Evolutionary conservation across 2,888 invertebrate species (phyloP).

Genomic region (Patella caerulea): DNA sequence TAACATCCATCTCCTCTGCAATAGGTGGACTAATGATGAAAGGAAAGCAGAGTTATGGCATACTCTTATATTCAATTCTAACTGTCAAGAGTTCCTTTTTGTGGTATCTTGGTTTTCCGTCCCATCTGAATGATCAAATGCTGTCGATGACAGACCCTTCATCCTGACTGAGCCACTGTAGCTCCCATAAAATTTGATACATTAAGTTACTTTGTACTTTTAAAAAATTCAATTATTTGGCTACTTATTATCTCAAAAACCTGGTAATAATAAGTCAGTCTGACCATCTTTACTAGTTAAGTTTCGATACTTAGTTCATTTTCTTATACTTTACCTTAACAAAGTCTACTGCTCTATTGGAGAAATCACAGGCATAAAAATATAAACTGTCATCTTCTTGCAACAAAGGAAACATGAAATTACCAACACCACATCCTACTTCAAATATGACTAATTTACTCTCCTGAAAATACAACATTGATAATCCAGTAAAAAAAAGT

Average conservation of each 20-base stretch:
- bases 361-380: slow-evolving; percentile 91
- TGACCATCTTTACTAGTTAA: background rate
- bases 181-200: background rate
- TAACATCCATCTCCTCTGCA: no score
- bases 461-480: slow-evolving; percentile 25
- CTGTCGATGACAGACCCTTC: no score
- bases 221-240: background rate
- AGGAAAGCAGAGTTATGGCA: no score
- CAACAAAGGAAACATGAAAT: slow-evolving; percentile 92
- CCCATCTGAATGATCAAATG: no score
- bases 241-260: background rate
- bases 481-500: no score
- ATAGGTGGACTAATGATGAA: no score
- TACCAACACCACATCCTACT: slow-evolving; percentile 97
- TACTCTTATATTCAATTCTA: no score
- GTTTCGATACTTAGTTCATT: background rate
- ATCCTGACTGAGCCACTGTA: no score
- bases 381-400: slow-evolving; percentile 82
- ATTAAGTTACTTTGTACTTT: background rate
- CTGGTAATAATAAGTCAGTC: background rate
- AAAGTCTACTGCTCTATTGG: slow-evolving; percentile 89
- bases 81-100: no score
- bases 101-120: no score
- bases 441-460: slow-evolving; percentile 77
- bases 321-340: slow-evolving; percentile 75